Conservation (phyloP, 92 coral and sea anemone genomes). For the Parazoanthus darwini region DNA sequence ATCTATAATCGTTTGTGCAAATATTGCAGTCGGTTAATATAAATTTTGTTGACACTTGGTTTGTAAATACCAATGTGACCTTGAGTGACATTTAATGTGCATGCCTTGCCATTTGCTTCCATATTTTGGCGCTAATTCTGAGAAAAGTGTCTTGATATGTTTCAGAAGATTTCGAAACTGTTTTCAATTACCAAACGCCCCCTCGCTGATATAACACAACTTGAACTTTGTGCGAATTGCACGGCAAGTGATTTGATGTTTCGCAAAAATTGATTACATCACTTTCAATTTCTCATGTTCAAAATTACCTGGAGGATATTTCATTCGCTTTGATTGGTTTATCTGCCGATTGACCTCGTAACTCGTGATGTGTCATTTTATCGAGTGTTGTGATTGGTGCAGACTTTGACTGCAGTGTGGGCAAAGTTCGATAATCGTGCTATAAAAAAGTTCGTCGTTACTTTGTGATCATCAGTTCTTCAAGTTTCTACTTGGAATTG, state of each 20-base stretch:
- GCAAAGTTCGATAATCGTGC: slow-evolving; percentile 31
- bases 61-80: too few species aligned
- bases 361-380: not conserved
- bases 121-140: too few species aligned
- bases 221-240: slow-evolving; percentile 4
- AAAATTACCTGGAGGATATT: not conserved
- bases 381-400: slow-evolving; percentile 28
- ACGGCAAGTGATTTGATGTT: not conserved
- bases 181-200: too few species aligned
- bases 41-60: too few species aligned
- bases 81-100: too few species aligned
- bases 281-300: not conserved
- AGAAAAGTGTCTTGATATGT: too few species aligned
- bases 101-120: too few species aligned
- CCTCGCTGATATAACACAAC: too few species aligned
- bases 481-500: not conserved
- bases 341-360: not conserved
- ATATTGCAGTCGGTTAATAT: too few species aligned
- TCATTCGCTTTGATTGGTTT: slow-evolving; percentile 6
- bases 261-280: slow-evolving; percentile 1
- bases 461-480: not conserved
- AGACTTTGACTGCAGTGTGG: not conserved
- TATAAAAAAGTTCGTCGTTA: not conserved
- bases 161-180: too few species aligned
- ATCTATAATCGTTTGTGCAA: too few species aligned